Evolutionary conservation across 2,888 invertebrate species (phyloP).

Genomic region (Caenorhabditis sp.): DNA sequence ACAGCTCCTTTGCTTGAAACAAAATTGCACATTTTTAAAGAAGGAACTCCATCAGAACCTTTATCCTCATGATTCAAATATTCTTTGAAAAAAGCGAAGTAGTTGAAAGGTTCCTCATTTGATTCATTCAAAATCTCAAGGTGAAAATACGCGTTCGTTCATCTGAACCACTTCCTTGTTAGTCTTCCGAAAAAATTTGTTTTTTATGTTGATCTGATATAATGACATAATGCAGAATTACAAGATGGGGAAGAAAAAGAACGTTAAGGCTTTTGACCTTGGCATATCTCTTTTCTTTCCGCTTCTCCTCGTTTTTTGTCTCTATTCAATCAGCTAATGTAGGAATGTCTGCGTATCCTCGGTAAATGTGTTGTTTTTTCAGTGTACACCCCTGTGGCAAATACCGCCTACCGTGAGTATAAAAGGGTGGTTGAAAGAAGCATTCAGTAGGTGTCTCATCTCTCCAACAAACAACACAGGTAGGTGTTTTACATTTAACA

Average conservation of each 20-base stretch:
- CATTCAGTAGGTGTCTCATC: slow-evolving; percentile 43
- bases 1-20: no score
- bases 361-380: slow-evolving; percentile 14
- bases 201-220: not conserved
- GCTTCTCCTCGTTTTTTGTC: slow-evolving; percentile 7
- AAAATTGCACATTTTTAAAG: no score
- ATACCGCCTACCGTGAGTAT: slow-evolving; percentile 43
- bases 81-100: no score
- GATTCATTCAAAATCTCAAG: no score
- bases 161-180: not conserved
- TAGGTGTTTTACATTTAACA: slow-evolving; percentile 13
- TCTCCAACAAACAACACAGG: slow-evolving; percentile 27
- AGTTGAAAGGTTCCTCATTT: no score
- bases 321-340: slow-evolving; percentile 1
- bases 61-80: no score
- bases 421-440: slow-evolving; percentile 27
- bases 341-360: slow-evolving; percentile 23
- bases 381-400: slow-evolving; percentile 33
- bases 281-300: slow-evolving; percentile 35
- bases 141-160: no score
- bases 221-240: not conserved
- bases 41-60: no score
- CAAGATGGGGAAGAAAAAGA: slow-evolving; percentile 28
- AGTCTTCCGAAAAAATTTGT: not conserved
- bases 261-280: slow-evolving; percentile 42